Conservation (phyloP, 2,797 vertebrate genomes). For the Pseudochromis fuscus region DNA sequence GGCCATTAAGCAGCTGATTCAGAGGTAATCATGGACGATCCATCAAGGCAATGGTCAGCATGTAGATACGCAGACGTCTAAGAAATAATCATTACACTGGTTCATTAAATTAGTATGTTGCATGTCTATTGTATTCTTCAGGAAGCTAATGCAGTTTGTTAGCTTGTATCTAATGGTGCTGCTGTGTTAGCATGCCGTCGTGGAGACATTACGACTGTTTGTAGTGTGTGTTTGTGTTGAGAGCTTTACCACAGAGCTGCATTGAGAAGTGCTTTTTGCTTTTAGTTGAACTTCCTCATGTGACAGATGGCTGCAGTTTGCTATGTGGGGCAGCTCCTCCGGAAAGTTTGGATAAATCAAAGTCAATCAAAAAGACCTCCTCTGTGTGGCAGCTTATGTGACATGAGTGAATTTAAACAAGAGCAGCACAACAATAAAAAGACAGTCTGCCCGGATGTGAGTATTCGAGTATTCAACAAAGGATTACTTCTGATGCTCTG, state of each 20-base stretch:
- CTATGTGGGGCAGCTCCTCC: constrained; percentile 30
- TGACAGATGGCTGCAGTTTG: constrained; percentile 69
- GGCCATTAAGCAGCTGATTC: constrained; percentile 34
- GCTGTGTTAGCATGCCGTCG: not conserved
- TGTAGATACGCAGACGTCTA: constrained; percentile 4
- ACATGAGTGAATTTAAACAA: constrained; percentile 43
- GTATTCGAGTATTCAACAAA: constrained; percentile 8
- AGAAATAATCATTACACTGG: constrained; percentile 5
- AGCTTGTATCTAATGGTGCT: not conserved
- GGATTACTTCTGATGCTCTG: not conserved
- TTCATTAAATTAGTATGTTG: constrained; percentile 15
- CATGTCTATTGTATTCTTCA: not conserved
- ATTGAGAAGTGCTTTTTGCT: constrained; percentile 59
- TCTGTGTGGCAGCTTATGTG: constrained; percentile 25
- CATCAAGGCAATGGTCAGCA: constrained; percentile 15
- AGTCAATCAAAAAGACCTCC: constrained; percentile 42
- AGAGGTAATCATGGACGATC: constrained; percentile 16
- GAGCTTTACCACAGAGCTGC: constrained; percentile 50
- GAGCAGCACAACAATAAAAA: constrained; percentile 18
- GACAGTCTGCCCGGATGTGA: constrained; percentile 4
- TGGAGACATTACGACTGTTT: constrained; percentile 37
- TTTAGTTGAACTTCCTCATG: constrained; percentile 66
- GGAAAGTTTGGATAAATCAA: constrained; percentile 59
- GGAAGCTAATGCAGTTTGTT: not conserved
- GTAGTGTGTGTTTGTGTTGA: constrained; percentile 50